Base-by-base conservation (phyloP, 2,113 vertebrate genomes). In the Saiga tatarica region DNA sequence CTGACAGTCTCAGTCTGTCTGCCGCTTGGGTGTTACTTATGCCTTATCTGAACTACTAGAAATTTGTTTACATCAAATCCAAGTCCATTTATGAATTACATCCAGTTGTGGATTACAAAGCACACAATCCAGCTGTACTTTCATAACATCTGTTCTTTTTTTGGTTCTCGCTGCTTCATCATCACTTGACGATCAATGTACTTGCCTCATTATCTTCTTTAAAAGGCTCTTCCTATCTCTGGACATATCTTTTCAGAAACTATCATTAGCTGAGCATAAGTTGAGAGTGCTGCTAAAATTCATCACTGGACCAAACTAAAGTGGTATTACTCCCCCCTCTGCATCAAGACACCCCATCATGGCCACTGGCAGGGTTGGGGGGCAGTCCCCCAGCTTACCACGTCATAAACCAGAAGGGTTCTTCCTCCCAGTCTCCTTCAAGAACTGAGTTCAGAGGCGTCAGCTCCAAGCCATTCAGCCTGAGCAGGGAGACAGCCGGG, bases 11-110 rank as follows among this genome's bases (percentile, higher is more conserved):
- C 42, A 50, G 16, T 84, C 39, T 53, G 36, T 36, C 45, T 57
- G 28, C 57, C 60, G 25, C 6, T 17, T 60, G 89, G 71, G 52
- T 60, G 52, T 83, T 62, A 97, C 11, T 71, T 62, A 76, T 52
- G 45, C 39, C 62, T 96, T 83, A 78, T 57, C 76, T 83, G 86
- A 94, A 78, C 67, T 25, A 33, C 26, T 62, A 92, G 76, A 7
- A 85, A 86, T 86, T 47, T 74, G 74, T 78, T 87, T 47, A 83
- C 23, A 90, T 57, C 60, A 76, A 95, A 84, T 19, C 64, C 36
- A 33, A 7, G 6, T 36, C 76, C 59, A 50, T 85, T 95, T 71
- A 84, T 59, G 50, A 86, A 91, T 93, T 62, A 94, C 2, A 57
- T 12, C 52, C 36, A 78, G 21, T 45, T 71, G 78, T 62, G 3